Evolutionary conservation across 1,140 invertebrate species (phyloP).

Genomic region (Macrosteles quadrilineatus): DNA sequence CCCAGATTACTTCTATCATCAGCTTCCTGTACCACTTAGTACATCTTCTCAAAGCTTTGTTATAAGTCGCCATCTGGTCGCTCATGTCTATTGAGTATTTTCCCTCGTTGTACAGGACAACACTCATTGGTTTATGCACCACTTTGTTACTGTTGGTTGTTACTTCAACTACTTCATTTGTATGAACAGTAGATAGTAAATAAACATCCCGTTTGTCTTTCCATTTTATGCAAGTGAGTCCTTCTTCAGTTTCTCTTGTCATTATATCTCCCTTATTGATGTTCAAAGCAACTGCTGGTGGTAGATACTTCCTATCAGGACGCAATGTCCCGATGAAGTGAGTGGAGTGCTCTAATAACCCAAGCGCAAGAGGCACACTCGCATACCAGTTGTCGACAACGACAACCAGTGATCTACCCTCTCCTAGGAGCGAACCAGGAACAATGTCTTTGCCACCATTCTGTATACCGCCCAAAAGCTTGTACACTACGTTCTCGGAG

Average conservation of each 20-base stretch:
- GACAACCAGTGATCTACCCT: neutral
- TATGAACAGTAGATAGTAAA: neutral
- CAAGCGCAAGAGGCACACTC: neutral
- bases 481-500: neutral
- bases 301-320: neutral
- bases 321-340: neutral
- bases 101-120: conserved; percentile 5
- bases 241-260: conserved; percentile 6
- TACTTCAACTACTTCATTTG: neutral
- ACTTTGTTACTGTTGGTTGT: neutral
- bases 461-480: neutral
- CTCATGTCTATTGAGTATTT: neutral
- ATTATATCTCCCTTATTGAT: neutral
- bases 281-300: neutral
- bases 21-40: conserved; percentile 11
- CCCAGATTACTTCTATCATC: neutral
- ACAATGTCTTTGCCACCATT: neutral
- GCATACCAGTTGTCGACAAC: conserved; percentile 1
- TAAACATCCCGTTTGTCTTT: neutral
- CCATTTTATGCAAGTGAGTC: neutral
- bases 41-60: conserved; percentile 12
- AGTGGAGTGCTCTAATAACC: neutral
- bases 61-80: neutral
- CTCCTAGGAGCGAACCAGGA: neutral
- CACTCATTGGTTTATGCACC: neutral